Evolutionary conservation across 2,113 vertebrate species (phyloP).

Genomic region (Sciurus niger): DNA sequence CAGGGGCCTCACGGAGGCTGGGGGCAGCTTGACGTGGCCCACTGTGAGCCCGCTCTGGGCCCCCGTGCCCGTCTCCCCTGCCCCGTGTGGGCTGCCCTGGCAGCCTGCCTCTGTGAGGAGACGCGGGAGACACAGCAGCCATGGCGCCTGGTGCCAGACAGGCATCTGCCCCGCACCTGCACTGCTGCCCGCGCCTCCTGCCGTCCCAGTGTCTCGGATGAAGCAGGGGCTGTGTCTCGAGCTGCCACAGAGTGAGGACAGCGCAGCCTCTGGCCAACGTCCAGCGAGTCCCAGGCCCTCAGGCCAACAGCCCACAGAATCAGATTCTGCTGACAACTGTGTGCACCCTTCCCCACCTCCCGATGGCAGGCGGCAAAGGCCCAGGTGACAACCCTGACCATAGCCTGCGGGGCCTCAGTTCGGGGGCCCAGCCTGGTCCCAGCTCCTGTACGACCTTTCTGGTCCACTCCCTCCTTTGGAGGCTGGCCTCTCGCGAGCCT

Average conservation of each 20-base stretch:
- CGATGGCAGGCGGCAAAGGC: background rate
- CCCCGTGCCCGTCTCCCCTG: too few relatives aligned
- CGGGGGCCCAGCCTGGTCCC: too few relatives aligned
- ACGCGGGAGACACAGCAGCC: fast-evolving
- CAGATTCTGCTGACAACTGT: background rate
- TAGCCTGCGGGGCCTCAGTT: background rate
- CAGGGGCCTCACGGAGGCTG: too few relatives aligned
- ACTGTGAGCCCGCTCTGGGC: fast-evolving
- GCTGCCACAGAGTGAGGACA: background rate
- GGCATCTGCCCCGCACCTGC: background rate
- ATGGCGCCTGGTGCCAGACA: background rate
- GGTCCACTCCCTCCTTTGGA: too few relatives aligned
- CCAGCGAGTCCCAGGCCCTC: background rate
- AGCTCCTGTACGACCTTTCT: too few relatives aligned
- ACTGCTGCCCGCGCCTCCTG: too few relatives aligned
- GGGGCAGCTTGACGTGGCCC: background rate
- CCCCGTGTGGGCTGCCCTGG: too few relatives aligned
- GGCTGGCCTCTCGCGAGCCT: too few relatives aligned
- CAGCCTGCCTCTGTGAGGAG: too few relatives aligned
- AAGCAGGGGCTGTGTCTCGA: too few relatives aligned
- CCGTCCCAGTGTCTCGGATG: background rate
- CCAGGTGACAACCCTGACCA: fast-evolving
- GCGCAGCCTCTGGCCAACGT: background rate
- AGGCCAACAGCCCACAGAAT: background rate
- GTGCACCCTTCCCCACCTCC: background rate